Base-by-base conservation (phyloP, 2,797 vertebrate species). In the Tauraco hartlaubi region DNA sequence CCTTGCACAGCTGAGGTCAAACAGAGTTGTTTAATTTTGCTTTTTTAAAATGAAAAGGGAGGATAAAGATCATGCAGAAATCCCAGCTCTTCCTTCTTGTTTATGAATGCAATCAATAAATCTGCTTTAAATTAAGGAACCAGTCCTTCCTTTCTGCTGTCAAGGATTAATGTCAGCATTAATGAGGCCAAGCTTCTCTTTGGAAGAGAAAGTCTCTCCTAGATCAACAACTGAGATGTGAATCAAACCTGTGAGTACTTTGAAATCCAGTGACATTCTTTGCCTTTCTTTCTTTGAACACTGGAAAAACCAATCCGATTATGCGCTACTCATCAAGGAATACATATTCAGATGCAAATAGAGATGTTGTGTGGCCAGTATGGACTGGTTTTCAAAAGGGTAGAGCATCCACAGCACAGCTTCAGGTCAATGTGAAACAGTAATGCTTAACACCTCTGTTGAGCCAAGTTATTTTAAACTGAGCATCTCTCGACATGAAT, bases 41-140 rank as follows among this genome's bases (percentile, higher is more conserved):
- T 61, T 80, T 62, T 80, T n/a, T 12, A 6, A 56, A 73, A 71
- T 43, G 18, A 67, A 79, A 43, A 82, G 15, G 23, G 11, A 93
- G 37, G 17, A 87, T 72, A 90, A 95, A 87, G 56, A 37, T 86
- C 33, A 56, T 81, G 28, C 16, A 63, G 41, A 96, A 94, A 92
- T 69, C 12, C 15, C 54, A 71, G 21, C 21, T 94, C 64, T 94
- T 88, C 35, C 29, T 71, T 81, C 66, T 93, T 95, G 51, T 94
- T 96, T 91, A 77, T 85, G 39, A 94, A 88, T 59, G 46, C 81
- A 96, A 66, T 84, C 66, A 91, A 62, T 67, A 64, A n/a, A 69
- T 35, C 81, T 95, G 92, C 61, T 96, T 96, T 77, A 81, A 86
- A 92, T 96, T 93, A 92, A 52, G 19, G 41, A 86, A 61, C 46